Evolutionary conservation across 2,888 invertebrate genomes (phyloP).

Genomic region (Nymphalis c-album): DNA sequence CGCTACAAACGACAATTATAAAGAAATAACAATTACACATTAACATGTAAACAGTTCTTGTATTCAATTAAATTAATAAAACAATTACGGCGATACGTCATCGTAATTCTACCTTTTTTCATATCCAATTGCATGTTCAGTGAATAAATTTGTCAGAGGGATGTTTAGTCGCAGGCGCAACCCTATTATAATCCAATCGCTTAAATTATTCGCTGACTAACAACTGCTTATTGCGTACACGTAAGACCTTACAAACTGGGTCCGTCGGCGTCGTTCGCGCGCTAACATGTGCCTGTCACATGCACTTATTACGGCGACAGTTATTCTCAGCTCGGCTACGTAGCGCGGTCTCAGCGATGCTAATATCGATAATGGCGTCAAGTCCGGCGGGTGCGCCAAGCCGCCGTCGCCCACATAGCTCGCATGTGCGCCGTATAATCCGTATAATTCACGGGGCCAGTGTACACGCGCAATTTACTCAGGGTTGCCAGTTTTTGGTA

Average conservation of each 20-base stretch:
- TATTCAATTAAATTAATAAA: too few species aligned
- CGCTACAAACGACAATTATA: too few species aligned
- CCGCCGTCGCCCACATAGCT: constrained; percentile 47
- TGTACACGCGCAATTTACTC: constrained; percentile 57
- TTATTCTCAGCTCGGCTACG: constrained; percentile 20
- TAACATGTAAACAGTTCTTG: too few species aligned
- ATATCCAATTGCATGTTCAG: too few species aligned
- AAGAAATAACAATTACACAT: too few species aligned
- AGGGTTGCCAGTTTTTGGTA: constrained; percentile 49
- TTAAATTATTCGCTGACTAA: constrained; percentile 1
- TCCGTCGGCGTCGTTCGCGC: neutral
- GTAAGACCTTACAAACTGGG: neutral
- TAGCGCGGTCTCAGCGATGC: constrained; percentile 29
- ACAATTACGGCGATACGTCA: too few species aligned
- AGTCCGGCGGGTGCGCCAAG: constrained; percentile 42
- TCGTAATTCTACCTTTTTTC: too few species aligned
- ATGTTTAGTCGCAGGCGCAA: too few species aligned
- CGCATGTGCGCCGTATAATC: constrained; percentile 53
- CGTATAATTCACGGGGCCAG: constrained; percentile 63
- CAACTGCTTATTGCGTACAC: neutral
- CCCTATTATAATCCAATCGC: neutral
- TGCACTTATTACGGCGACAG: constrained; percentile 27
- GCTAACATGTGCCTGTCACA: constrained; percentile 4
- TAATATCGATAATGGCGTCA: constrained; percentile 41
- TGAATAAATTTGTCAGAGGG: too few species aligned